phyloP scores from a whole-genome alignment of 2,888 invertebrate genomes.

The Perithous albicinctus region DNA sequence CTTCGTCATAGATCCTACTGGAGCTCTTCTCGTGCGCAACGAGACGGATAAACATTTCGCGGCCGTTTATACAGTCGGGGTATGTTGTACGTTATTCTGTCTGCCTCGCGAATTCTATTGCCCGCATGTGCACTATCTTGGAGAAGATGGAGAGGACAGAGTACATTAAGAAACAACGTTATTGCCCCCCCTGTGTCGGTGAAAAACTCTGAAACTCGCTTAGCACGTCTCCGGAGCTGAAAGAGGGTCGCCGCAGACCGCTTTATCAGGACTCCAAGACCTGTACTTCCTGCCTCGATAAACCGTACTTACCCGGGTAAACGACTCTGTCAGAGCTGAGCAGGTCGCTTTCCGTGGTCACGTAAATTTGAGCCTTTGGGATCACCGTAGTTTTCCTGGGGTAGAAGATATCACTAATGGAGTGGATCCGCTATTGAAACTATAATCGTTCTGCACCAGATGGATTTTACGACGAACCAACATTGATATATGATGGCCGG shows the following conservation, averaged over 20 bases:
- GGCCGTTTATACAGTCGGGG: constrained; percentile 25
- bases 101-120: constrained; percentile 34
- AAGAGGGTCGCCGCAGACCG: constrained; percentile 31
- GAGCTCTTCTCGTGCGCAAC: constrained; percentile 17
- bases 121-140: constrained; percentile 48
- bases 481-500: neutral
- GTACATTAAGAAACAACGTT: constrained; percentile 51
- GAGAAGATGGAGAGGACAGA: constrained; percentile 26
- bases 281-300: constrained; percentile 43
- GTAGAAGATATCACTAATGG: neutral
- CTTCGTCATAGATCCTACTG: constrained; percentile 34
- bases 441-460: neutral
- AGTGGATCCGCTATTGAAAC: neutral
- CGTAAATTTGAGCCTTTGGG: constrained; percentile 7
- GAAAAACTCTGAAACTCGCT: constrained; percentile 30
- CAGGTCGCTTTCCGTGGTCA: neutral
- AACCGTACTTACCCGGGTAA: constrained; percentile 18
- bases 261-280: constrained; percentile 22
- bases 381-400: constrained; percentile 1
- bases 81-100: constrained; percentile 32
- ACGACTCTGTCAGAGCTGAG: neutral
- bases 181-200: constrained; percentile 29
- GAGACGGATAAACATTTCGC: constrained; percentile 26
- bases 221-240: constrained; percentile 10
- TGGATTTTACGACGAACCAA: neutral